A percentile compares a stretch with the other conserved stretches of the same genome.
Conservation (phyloP, 1,140 invertebrate genomes). For the Subanguina moxae region DNA sequence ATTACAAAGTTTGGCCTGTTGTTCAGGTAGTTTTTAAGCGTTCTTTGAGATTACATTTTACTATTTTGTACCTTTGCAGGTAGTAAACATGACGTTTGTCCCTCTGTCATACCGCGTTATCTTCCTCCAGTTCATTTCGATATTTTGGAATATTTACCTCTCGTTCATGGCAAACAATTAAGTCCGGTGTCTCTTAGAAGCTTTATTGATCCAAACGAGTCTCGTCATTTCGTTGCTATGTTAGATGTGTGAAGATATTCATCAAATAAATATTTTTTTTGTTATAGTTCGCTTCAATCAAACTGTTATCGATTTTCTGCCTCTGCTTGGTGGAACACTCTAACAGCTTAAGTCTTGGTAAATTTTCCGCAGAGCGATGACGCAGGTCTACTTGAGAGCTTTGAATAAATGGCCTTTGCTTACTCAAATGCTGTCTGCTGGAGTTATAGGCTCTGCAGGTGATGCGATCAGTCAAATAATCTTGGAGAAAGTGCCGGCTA, state of each 20-base stretch:
- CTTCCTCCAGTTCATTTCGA: conserved; percentile 38
- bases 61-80: too few relatives aligned
- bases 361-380: conserved; percentile 3
- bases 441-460: conserved; percentile 7
- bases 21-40: too few relatives aligned
- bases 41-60: too few relatives aligned
- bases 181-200: conserved; percentile 9
- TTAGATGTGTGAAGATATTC: neutral
- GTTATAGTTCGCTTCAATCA: neutral
- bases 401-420: conserved; percentile 20
- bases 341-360: neutral
- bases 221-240: neutral
- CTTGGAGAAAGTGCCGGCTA: neutral
- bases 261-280: too few relatives aligned
- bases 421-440: conserved; percentile 26
- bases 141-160: conserved; percentile 46
- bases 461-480: conserved; percentile 9
- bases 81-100: conserved; percentile 41
- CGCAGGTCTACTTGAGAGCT: neutral
- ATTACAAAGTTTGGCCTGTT: conserved; percentile 46
- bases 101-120: conserved; percentile 39
- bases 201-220: neutral
- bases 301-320: neutral
- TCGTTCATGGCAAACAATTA: conserved; percentile 31
- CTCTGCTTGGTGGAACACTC: neutral